Evolutionary conservation across 37 sponge, comb jelly and placozoan species (phyloP), one percentile per base, ranked within the genome.

Genomic region (Spongilla lacustris): DNA sequence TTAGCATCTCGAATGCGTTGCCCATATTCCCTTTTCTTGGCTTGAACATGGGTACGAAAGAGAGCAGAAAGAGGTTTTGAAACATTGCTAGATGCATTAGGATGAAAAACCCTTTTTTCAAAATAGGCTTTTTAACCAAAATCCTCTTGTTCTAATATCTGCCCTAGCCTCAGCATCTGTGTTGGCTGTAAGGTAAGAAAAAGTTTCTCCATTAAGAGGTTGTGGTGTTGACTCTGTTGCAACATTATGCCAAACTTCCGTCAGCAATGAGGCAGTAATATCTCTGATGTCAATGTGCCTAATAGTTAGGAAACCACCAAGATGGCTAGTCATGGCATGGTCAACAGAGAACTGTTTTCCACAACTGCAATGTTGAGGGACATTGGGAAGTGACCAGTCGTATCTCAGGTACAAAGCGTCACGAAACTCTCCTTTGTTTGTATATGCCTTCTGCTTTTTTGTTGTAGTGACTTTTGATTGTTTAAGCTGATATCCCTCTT

Each of bases 51-150:
- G 23, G 67, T 81, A 0, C 81, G 33, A n/a, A 69, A 81, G 29
- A 36, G 23, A n/a, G 81, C 35, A 25, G 81, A 22, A 69, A 32
- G 33, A 70, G 69, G 27, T 66, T 17, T 21, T 25, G 77, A 76
- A 31, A 50, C 19, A 66, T 79, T 50, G 79, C 66, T 50, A 25
- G 79, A n/a, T 28, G 79, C 79, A 46, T 75, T 50, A 41, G 86
- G 86, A 72, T 86, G 50, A 32, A 85, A 85, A 26, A 75, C 36
- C 78, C 79, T 77, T 23, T 78, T 79, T 29, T 86, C 86, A 48
- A 86, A 86, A 86, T 79, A 86, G 78, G 86, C 80, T 17, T 79
- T 66, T 36, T 86, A 32, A 23, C 86, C 86, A 86, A 69, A 86
- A 86, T 0, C 80, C 86, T 30, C 67, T 69, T 33, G 80, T 50